Evolutionary conservation across 1,140 invertebrate species (phyloP).

Genomic region (Tetraneura akinire): DNA sequence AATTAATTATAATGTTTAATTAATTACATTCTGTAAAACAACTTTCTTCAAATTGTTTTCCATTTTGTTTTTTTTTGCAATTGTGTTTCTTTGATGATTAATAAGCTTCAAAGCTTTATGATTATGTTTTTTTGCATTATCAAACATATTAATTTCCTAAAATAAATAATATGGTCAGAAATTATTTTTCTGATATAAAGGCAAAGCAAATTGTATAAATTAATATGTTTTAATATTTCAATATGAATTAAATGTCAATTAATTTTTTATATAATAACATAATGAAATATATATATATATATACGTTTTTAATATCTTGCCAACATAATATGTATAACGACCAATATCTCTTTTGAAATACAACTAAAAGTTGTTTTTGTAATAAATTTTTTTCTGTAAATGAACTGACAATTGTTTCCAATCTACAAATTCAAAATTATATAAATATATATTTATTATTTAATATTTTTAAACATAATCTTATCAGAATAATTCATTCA

Average conservation of each 20-base stretch:
- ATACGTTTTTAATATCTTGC: neutral
- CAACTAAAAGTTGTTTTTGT: slow-evolving; percentile 2
- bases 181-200: too few species aligned
- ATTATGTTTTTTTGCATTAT: neutral
- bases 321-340: slow-evolving; percentile 20
- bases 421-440: neutral
- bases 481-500: too few species aligned
- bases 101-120: slow-evolving; percentile 20
- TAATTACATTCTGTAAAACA: slow-evolving; percentile 28
- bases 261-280: too few species aligned
- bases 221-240: neutral
- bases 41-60: slow-evolving; percentile 24
- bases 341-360: slow-evolving; percentile 39
- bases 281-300: neutral
- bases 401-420: slow-evolving; percentile 39
- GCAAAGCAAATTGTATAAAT: neutral
- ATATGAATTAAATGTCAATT: too few species aligned
- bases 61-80: neutral
- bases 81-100: neutral
- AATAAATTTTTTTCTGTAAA: slow-evolving; percentile 21
- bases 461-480: too few species aligned
- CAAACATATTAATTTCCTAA: slow-evolving; percentile 22
- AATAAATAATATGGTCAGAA: neutral
- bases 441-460: neutral
- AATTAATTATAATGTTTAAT: neutral